Conservation (phyloP, 2,888 invertebrate species). For the Polymixis lichenea region DNA sequence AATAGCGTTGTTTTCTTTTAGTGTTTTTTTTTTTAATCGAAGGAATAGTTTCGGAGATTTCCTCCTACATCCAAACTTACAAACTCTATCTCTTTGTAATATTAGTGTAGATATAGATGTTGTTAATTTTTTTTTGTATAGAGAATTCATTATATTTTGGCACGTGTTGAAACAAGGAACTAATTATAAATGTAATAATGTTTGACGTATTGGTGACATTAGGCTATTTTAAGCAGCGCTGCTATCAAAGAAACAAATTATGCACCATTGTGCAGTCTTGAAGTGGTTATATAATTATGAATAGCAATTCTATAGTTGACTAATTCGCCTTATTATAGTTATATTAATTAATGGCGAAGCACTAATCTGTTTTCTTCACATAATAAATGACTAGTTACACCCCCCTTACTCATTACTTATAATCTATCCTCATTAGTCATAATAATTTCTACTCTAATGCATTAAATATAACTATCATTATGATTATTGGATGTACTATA, state of each 20-base stretch:
- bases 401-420: conserved; percentile 40
- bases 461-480: conserved; percentile 28
- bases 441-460: conserved; percentile 13
- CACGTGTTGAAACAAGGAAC: conserved; percentile 5
- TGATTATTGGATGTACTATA: background rate
- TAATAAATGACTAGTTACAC: conserved; percentile 41
- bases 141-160: conserved; percentile 12
- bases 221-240: background rate
- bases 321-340: conserved; percentile 28
- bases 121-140: background rate
- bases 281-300: conserved; percentile 4
- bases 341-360: conserved; percentile 25
- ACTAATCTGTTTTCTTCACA: conserved; percentile 26
- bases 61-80: background rate
- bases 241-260: background rate
- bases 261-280: background rate
- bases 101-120: background rate
- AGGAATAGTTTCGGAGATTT: background rate
- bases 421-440: conserved; percentile 25
- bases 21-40: too few relatives aligned
- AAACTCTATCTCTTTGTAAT: background rate
- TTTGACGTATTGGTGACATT: conserved; percentile 17
- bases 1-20: background rate
- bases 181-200: conserved; percentile 8
- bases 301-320: conserved; percentile 2